phyloP scores from a whole-genome alignment of 1,140 invertebrate genomes.

The Cataglyphis hispanica region DNA sequence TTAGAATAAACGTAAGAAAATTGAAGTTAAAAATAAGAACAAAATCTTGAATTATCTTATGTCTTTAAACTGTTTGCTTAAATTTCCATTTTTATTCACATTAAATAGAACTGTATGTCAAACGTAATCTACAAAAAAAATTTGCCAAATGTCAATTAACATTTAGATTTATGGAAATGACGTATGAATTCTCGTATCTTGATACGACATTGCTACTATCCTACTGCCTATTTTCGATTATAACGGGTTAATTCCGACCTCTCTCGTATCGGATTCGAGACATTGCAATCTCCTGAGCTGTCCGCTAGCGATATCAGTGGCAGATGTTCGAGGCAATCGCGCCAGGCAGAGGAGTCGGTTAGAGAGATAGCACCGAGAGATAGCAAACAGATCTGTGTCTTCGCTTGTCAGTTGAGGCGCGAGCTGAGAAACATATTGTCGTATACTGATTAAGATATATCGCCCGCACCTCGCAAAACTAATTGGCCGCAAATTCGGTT shows the following conservation, averaged over 20 bases:
- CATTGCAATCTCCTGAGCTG: slow-evolving; percentile 62
- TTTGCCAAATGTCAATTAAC: not conserved
- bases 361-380: slow-evolving; percentile 54
- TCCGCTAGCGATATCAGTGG: slow-evolving; percentile 60
- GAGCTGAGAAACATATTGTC: slow-evolving; percentile 49
- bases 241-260: slow-evolving; percentile 42
- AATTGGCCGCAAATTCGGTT: not conserved
- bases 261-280: slow-evolving; percentile 50
- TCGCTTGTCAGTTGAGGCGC: slow-evolving; percentile 56
- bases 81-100: not conserved
- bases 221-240: slow-evolving; percentile 35
- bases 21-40: too few species aligned
- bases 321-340: slow-evolving; percentile 59
- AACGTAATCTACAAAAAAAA: not conserved
- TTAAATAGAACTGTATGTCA: not conserved
- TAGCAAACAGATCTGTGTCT: slow-evolving; percentile 61
- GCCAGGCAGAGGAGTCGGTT: slow-evolving; percentile 40
- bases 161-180: not conserved
- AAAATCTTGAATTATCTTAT: too few species aligned
- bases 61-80: not conserved
- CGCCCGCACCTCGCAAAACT: slow-evolving; percentile 19
- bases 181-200: slow-evolving; percentile 24
- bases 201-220: slow-evolving; percentile 28
- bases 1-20: too few species aligned
- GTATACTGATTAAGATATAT: slow-evolving; percentile 50